Conservation (phyloP, 2,888 invertebrate genomes). For the Oxytorus armatus region DNA sequence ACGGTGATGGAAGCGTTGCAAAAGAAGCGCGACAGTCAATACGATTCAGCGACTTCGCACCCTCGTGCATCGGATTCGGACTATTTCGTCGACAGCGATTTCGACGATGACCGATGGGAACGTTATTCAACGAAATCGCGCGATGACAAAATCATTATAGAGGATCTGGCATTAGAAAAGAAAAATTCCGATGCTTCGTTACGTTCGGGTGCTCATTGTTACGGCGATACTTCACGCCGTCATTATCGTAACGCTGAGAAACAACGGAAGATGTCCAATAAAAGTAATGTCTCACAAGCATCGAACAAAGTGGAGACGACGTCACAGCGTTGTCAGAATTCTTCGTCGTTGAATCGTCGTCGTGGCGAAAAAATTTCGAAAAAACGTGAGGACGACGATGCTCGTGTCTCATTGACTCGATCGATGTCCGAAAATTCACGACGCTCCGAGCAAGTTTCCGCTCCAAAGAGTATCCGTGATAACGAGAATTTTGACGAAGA, state of each 20-base stretch:
- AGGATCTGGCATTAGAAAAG: neutral
- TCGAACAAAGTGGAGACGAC: conserved; percentile 55
- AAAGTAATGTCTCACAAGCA: conserved; percentile 76
- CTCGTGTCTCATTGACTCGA: neutral
- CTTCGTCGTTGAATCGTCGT: conserved; percentile 25
- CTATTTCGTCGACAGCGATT: conserved; percentile 25
- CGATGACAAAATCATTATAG: neutral
- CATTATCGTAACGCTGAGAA: conserved; percentile 42
- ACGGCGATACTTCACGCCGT: conserved; percentile 29
- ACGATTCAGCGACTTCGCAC: conserved; percentile 23
- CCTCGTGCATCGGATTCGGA: conserved; percentile 16
- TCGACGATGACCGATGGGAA: conserved; percentile 1
- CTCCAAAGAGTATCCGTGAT: neutral
- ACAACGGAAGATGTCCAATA: conserved; percentile 36
- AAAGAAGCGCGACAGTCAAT: conserved; percentile 39
- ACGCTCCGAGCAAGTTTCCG: neutral
- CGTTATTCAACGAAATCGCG: conserved; percentile 18
- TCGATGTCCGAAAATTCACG: conserved; percentile 7
- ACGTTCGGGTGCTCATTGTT: conserved; percentile 52
- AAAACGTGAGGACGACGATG: neutral
- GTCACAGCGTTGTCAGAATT: neutral
- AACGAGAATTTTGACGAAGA: neutral
- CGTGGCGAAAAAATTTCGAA: conserved; percentile 14
- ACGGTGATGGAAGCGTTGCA: conserved; percentile 66
- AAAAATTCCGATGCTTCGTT: conserved; percentile 39